A percentile compares a stretch with the other conserved stretches of the same genome.
Conservation (phyloP, 2,888 invertebrate genomes). For the Rhyacophila evoluta region DNA sequence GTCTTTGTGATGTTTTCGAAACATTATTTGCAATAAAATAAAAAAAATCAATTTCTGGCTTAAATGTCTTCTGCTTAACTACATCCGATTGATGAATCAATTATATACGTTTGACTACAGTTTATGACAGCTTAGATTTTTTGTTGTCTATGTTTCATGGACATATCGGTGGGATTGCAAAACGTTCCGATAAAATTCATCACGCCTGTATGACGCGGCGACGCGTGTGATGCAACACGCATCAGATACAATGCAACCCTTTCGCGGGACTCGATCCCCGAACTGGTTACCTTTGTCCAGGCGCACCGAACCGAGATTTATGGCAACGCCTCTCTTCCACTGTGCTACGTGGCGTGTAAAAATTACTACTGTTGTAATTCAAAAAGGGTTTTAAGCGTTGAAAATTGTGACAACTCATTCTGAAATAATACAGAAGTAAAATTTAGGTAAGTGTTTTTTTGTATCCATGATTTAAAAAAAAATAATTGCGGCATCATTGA, state of each 20-base stretch:
- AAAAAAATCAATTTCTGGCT: too few species aligned
- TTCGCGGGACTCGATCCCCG: constrained; percentile 27
- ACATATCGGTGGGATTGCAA: neutral
- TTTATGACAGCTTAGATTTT: neutral
- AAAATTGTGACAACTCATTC: constrained; percentile 19
- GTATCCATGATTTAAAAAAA: too few species aligned
- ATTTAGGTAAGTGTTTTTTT: too few species aligned
- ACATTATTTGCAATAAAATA: too few species aligned
- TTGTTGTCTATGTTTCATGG: neutral
- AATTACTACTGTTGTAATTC: constrained; percentile 16
- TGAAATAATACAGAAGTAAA: too few species aligned
- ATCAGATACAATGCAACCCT: constrained; percentile 27
- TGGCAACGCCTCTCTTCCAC: constrained; percentile 28
- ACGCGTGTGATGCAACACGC: constrained; percentile 34
- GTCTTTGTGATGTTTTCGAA: too few species aligned
- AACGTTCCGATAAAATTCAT: constrained; percentile 31
- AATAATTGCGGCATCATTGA: too few species aligned
- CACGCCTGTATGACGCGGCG: constrained; percentile 38
- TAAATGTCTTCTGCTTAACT: too few species aligned
- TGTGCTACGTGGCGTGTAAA: constrained; percentile 27
- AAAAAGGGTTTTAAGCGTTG: neutral
- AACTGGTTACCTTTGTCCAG: constrained; percentile 4
- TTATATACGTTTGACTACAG: too few species aligned
- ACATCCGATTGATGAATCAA: too few species aligned
- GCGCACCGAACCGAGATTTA: constrained; percentile 26